Conservation (phyloP, 2,797 vertebrate species). For the Danionella dracula region DNA sequence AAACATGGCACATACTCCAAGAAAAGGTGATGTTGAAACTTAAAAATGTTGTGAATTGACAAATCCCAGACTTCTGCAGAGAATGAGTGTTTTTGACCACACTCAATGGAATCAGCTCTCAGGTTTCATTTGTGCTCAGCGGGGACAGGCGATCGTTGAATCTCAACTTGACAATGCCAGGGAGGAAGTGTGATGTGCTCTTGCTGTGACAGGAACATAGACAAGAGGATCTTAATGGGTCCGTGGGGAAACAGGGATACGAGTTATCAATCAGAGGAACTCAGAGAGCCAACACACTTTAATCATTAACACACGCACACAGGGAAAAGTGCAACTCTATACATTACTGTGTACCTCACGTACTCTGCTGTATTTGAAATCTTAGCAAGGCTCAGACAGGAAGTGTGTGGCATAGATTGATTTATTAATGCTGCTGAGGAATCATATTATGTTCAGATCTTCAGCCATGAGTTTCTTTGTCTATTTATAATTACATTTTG, state of each 20-base stretch:
- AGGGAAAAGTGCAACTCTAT: conserved; percentile 16
- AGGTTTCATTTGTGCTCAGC: conserved; percentile 22
- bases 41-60: conserved; percentile 62
- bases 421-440: neutral
- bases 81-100: conserved; percentile 58
- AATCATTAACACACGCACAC: conserved; percentile 18
- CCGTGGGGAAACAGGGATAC: conserved; percentile 59
- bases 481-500: too few species aligned
- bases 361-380: neutral
- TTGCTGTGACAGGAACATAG: conserved; percentile 63
- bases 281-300: conserved; percentile 30
- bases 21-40: conserved; percentile 15
- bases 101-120: conserved; percentile 38
- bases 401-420: neutral
- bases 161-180: conserved; percentile 11
- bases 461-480: too few species aligned
- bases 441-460: too few species aligned
- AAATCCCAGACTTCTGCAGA: conserved; percentile 58
- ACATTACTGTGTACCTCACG: neutral
- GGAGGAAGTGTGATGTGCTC: conserved; percentile 14
- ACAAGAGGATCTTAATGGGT: conserved; percentile 68
- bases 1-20: too few species aligned
- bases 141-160: conserved; percentile 35
- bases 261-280: conserved; percentile 66
- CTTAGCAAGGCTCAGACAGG: neutral